Percentiles rank a stretch among this genome's conserved stretches.
phyloP scores from a whole-genome alignment of 2,888 invertebrate genomes.

The Lasioglossum villosulum region DNA sequence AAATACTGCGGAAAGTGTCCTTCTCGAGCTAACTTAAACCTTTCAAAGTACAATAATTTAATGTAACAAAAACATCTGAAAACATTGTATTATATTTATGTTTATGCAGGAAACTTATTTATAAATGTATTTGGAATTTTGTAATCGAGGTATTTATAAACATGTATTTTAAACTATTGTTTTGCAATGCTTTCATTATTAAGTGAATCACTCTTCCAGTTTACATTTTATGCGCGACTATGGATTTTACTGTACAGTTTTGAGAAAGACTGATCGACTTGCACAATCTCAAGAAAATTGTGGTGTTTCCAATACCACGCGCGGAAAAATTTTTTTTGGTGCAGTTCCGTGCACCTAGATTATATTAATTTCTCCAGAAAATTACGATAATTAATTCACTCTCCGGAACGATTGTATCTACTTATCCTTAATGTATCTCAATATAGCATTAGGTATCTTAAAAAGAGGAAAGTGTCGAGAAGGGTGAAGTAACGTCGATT shows the following conservation, averaged over 20 bases:
- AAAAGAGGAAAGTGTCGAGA: not conserved
- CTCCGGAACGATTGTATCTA: not conserved
- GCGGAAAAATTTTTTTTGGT: too few relatives aligned
- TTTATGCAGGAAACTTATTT: not conserved
- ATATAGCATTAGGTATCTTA: not conserved
- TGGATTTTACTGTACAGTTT: not conserved
- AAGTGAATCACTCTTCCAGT: not conserved
- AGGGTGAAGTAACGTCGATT: constrained; percentile 75
- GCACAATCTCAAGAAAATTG: too few relatives aligned
- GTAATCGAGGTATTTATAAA: not conserved
- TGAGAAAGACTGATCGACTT: not conserved
- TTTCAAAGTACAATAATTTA: not conserved
- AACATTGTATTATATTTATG: not conserved
- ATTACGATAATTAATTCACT: not conserved
- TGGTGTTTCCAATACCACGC: too few relatives aligned
- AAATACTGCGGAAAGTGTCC: constrained; percentile 13
- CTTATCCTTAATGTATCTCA: not conserved
- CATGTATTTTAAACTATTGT: constrained; percentile 15
- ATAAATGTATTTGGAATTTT: constrained; percentile 18
- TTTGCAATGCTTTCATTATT: not conserved
- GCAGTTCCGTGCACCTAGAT: too few relatives aligned
- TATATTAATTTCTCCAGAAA: not conserved
- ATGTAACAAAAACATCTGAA: not conserved
- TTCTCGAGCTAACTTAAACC: not conserved
- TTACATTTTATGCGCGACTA: not conserved